Base-by-base conservation (phyloP, 2,113 vertebrate genomes). In the Festucalex cinctus region DNA sequence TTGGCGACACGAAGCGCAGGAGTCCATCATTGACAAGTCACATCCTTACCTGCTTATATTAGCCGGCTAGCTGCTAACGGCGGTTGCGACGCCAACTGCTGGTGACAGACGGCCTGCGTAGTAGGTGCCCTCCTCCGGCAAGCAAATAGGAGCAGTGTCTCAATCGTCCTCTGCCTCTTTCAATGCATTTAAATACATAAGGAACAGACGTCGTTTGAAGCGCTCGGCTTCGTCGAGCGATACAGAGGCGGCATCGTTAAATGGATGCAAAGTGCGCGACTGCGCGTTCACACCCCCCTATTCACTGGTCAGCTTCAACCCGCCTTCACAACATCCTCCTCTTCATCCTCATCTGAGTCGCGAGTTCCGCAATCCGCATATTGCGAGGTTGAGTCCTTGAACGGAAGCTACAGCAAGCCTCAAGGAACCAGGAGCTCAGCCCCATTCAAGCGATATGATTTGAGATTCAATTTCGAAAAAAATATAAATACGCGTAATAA, bases 331-430 rank as follows among this genome's bases (percentile, higher is more conserved):
- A 83, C 86, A 78, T 85, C 82, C 68, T 78, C 79, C 35, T 82
- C 78, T 43, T 64, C 83, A 71, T 22, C 83, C 68, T 48, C 78
- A 20, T 69, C 59, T 12, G 69, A 61, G 79, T 65, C 69, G 65
- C 53, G 76, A 88, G 84, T 91, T 91, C 90, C 90, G 90, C 88
- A 88, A 87, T 91, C 90, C 90, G 90, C 88, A 87, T 89, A 83
- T 80, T 69, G 53, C 68, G 37, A 69, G 46, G 32, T n/a, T 56
- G 46, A 54, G 3, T 24, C 8, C 14, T 43, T 7, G 32, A 65
- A 22, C 17, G 24, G 26, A 35, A 65, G 12, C 6, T 61, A 14
- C 22, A 54, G n/a, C 22, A 54, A 54, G 51, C n/a, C 24, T 54
- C 24, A 9, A 9, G 51, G 12, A 54, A 54, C n/a, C 2, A 13